Percentiles rank a stretch among this genome's conserved stretches.
Evolutionary conservation across 53 echinoderm and acorn worm genomes (phyloP).

Genomic region (Glandiceps talaboti): DNA sequence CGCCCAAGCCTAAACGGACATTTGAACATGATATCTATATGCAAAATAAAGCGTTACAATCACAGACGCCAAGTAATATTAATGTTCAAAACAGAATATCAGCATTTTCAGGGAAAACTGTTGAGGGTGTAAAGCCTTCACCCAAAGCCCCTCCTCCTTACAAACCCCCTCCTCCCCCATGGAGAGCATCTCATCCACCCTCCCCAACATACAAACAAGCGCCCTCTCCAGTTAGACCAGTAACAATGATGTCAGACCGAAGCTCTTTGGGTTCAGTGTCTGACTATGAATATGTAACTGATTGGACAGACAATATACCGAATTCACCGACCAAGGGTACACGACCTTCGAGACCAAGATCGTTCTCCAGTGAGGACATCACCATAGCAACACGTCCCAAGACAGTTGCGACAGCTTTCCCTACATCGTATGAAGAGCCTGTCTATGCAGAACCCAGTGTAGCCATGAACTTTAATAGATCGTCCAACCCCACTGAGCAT

Average conservation of each 20-base stretch:
- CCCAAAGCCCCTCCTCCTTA: not conserved
- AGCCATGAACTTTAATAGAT: not conserved
- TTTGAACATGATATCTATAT: constrained; percentile 35
- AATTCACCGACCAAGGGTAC: not conserved
- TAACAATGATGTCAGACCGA: not conserved
- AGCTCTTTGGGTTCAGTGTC: not conserved
- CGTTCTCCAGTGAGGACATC: constrained; percentile 21
- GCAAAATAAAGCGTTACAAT: constrained; percentile 15
- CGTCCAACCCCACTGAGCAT: not conserved
- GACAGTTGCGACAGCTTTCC: not conserved
- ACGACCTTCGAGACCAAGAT: not conserved
- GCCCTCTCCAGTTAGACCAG: not conserved
- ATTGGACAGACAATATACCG: not conserved
- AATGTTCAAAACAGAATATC: not conserved
- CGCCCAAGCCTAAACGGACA: constrained; percentile 31
- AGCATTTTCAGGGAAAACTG: not conserved
- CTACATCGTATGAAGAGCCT: not conserved
- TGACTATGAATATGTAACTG: not conserved
- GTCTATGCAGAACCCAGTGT: constrained; percentile 18
- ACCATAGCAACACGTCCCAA: not conserved
- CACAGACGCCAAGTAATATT: too few species aligned
- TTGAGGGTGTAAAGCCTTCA: not conserved
- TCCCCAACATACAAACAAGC: not conserved
- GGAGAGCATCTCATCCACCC: not conserved
- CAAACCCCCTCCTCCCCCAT: not conserved